These are phyloP conservation scores for Erebia ligea DNA, from an alignment of 2,888 invertebrate genomes.

Conservation along the genomic window DNA sequence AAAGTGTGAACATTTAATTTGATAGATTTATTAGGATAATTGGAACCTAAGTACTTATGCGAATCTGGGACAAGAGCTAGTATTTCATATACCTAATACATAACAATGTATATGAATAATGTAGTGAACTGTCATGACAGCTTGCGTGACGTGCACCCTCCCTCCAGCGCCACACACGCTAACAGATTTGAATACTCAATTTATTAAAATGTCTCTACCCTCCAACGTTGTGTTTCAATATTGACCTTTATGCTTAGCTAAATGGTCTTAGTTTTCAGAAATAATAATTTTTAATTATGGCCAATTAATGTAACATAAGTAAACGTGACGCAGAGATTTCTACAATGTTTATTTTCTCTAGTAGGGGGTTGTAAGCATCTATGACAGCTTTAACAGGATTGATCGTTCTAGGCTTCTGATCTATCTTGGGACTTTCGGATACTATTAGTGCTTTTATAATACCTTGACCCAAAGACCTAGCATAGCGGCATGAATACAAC, in stretches of 20 bases:
- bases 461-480: too few species aligned
- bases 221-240: constrained; percentile 22
- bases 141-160: constrained; percentile 64
- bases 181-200: constrained; percentile 50
- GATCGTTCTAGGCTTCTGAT: neutral
- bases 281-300: neutral
- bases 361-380: too few species aligned
- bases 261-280: constrained; percentile 1
- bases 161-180: constrained; percentile 51
- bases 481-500: too few species aligned
- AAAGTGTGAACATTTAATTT: too few species aligned
- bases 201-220: constrained; percentile 40
- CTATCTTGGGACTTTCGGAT: neutral
- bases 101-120: constrained; percentile 39
- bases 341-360: too few species aligned
- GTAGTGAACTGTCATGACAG: constrained; percentile 50
- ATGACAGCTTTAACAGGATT: neutral
- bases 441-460: too few species aligned
- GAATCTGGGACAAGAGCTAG: neutral
- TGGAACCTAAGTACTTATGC: too few species aligned
- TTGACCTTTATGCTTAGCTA: constrained; percentile 19
- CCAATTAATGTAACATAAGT: too few species aligned
- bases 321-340: too few species aligned
- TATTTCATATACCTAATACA: neutral
- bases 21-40: too few species aligned